These are phyloP conservation scores for Tribolium madens DNA, from an alignment of 1,140 invertebrate species.

Conservation along the genomic window DNA sequence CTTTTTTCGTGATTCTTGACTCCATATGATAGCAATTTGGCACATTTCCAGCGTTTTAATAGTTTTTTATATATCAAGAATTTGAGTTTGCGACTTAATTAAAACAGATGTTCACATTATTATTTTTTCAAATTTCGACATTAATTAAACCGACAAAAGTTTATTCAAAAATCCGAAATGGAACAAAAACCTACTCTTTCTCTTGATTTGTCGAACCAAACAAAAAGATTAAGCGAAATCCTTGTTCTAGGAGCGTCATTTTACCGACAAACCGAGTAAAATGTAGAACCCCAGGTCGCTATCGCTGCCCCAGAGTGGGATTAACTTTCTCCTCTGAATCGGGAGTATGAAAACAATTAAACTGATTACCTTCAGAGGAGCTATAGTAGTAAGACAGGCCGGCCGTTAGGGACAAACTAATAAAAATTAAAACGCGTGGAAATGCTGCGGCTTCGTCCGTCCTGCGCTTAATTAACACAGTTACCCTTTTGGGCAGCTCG, in stretches of 20 bases:
- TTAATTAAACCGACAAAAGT: too few relatives aligned
- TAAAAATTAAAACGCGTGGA: constrained; percentile 37
- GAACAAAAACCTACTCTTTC: background rate
- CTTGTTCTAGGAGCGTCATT: background rate
- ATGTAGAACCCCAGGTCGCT: background rate
- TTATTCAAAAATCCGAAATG: background rate
- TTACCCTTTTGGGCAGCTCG: background rate
- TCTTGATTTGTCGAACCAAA: background rate
- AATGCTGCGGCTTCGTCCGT: constrained; percentile 20
- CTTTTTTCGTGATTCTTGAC: too few relatives aligned
- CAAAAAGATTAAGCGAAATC: background rate
- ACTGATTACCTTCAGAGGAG: constrained; percentile 35
- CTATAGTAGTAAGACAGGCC: constrained; percentile 32
- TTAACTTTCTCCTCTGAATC: background rate
- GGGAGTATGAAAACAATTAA: constrained; percentile 31
- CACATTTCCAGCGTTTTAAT: too few relatives aligned
- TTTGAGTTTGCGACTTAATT: too few relatives aligned
- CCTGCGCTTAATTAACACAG: constrained; percentile 2
- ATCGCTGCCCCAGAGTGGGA: constrained; percentile 21
- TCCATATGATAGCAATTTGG: too few relatives aligned
- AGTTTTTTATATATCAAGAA: too few relatives aligned
- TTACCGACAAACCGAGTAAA: background rate
- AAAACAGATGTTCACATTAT: too few relatives aligned
- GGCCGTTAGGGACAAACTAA: constrained; percentile 25
- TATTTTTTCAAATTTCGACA: too few relatives aligned